Conservation (phyloP, 2,797 vertebrate genomes). For the Tadarida brasiliensis region DNA sequence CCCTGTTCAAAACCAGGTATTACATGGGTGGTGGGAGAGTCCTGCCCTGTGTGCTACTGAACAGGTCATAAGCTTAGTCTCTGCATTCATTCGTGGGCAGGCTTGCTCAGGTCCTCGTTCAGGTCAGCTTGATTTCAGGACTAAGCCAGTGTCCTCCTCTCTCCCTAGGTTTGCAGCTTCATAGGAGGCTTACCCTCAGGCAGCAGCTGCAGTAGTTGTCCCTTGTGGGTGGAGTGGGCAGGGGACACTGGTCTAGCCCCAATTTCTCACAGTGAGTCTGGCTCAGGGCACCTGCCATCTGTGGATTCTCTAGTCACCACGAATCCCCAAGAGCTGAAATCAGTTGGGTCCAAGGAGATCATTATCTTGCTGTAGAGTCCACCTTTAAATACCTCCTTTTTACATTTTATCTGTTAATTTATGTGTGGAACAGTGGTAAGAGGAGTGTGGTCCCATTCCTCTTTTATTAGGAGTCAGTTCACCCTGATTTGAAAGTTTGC, state of each 20-base stretch:
- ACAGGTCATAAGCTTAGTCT: not conserved
- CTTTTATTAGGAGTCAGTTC: not conserved
- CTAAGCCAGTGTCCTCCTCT: not conserved
- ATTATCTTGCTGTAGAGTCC: not conserved
- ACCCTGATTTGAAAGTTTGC: slow-evolving; percentile 2
- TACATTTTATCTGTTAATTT: not conserved
- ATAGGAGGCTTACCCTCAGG: not conserved
- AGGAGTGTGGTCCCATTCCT: not conserved
- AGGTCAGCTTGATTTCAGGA: not conserved
- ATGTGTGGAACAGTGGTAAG: not conserved
- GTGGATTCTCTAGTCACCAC: not conserved
- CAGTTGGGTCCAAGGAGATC: not conserved
- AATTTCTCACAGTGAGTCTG: not conserved
- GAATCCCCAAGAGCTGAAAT: not conserved
- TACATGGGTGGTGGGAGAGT: not conserved
- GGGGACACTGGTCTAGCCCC: not conserved
- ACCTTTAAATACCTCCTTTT: not conserved
- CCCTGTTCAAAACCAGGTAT: not conserved
- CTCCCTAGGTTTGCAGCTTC: slow-evolving; percentile 14
- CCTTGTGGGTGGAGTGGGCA: not conserved
- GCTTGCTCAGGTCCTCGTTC: not conserved
- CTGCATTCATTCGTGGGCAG: not conserved
- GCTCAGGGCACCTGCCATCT: not conserved
- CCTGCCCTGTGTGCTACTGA: not conserved
- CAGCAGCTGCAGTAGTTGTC: not conserved